These are phyloP conservation scores for Capromys pilorides DNA, from an alignment of 2,797 vertebrate species.

Conservation along the genomic window DNA sequence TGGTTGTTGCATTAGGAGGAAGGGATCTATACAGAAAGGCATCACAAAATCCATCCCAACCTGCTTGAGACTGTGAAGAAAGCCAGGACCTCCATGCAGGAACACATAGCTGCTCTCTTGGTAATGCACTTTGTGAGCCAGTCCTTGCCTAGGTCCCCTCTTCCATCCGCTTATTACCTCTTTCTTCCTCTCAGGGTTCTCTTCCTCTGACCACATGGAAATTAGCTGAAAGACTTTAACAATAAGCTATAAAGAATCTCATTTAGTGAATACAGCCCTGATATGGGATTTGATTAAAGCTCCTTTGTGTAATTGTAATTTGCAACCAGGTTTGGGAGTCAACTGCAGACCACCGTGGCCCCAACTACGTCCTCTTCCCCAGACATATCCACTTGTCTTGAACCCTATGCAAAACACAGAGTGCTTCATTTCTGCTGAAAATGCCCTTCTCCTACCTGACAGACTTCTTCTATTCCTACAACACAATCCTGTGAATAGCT, in stretches of 20 bases:
- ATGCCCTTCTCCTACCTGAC: not conserved
- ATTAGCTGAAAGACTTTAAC: conserved; percentile 12
- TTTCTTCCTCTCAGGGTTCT: not conserved
- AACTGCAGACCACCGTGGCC: not conserved
- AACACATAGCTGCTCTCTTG: not conserved
- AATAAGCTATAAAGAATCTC: not conserved
- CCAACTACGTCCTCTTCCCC: not conserved
- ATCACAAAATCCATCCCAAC: not conserved
- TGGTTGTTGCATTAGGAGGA: not conserved
- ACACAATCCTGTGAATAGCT: not conserved
- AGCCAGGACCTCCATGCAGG: not conserved
- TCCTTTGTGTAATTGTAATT: not conserved
- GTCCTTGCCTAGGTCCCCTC: not conserved
- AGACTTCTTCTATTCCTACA: not conserved
- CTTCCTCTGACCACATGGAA: not conserved
- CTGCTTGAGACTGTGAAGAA: not conserved
- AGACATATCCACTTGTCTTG: not conserved
- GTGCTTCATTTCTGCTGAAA: not conserved
- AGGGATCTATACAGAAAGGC: not conserved
- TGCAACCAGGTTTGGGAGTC: not conserved
- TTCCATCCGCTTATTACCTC: not conserved
- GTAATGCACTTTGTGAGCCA: not conserved
- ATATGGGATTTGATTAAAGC: not conserved
- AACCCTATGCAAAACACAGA: too few species aligned
- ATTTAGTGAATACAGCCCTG: not conserved